Evolutionary conservation across 2,888 invertebrate species (phyloP).

Genomic region (Latheticus oryzae): DNA sequence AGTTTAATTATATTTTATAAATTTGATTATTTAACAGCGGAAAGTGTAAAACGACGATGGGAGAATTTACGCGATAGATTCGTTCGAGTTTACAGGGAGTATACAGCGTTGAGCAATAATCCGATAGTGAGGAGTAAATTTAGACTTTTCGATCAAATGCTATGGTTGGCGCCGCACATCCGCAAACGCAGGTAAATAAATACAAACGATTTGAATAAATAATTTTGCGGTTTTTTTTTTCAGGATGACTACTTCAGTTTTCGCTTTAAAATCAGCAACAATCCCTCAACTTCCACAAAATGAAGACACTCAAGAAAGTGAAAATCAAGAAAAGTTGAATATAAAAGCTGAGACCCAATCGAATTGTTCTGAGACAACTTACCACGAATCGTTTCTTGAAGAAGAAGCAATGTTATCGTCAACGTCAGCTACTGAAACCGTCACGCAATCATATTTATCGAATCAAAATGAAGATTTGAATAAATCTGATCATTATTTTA

Average conservation of each 20-base stretch:
- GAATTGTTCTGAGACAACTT: conserved; percentile 3
- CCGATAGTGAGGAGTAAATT: conserved; percentile 5
- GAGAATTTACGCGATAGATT: conserved; percentile 22
- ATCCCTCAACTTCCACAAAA: not conserved
- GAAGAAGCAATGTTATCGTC: conserved; percentile 11
- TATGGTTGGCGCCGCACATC: conserved; percentile 19
- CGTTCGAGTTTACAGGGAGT: conserved; percentile 23
- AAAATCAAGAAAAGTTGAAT: conserved; percentile 14
- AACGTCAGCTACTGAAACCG: not conserved
- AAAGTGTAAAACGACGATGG: conserved; percentile 10
- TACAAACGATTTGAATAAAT: not conserved
- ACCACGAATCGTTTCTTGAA: conserved; percentile 8
- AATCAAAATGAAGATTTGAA: conserved; percentile 8
- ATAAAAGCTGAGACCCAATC: conserved; percentile 23
- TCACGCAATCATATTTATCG: no score
- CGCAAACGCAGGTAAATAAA: conserved; percentile 21
- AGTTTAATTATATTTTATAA: not conserved
- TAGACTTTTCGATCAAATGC: conserved; percentile 17
- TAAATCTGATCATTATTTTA: conserved; percentile 24
- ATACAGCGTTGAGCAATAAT: not conserved
- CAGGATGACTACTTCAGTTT: conserved; percentile 16
- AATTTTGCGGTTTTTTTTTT: not conserved
- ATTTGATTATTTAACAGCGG: conserved; percentile 6
- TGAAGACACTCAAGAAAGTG: conserved; percentile 22
- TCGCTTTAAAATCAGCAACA: not conserved